These are phyloP conservation scores for Lytechinus variegatus DNA, from an alignment of 35 echinoderm and acorn worm genomes.

Conservation along the genomic window DNA sequence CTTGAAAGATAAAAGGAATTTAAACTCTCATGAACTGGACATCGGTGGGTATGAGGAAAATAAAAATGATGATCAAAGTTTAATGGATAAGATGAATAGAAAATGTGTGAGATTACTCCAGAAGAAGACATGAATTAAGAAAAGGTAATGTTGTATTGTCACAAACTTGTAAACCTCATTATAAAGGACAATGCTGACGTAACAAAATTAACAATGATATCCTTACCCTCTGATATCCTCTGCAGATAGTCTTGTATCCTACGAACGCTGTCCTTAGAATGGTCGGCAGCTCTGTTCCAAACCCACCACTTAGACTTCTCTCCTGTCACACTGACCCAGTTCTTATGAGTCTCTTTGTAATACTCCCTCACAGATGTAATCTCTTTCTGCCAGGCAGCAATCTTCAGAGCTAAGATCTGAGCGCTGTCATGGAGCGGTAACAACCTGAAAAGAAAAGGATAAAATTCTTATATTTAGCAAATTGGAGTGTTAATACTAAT, in stretches of 20 bases:
- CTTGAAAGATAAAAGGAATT: too few species aligned
- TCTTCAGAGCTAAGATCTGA: conserved; percentile 89
- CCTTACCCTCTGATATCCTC: conserved; percentile 91
- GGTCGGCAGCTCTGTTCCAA: conserved; percentile 74
- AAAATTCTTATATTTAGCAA: neutral
- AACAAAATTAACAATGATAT: too few species aligned
- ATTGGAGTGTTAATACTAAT: neutral
- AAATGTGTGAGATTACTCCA: too few species aligned
- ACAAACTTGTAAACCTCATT: too few species aligned
- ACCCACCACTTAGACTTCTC: conserved; percentile 99
- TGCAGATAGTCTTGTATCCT: conserved; percentile 92
- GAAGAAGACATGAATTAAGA: too few species aligned
- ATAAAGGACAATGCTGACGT: too few species aligned
- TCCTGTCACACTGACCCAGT: conserved; percentile 81
- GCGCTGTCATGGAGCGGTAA: conserved; percentile 97
- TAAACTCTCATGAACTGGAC: too few species aligned
- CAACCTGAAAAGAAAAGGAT: conserved; percentile 56
- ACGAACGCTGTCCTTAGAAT: conserved; percentile 83
- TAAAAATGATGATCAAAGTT: too few species aligned
- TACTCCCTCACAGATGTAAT: conserved; percentile 89
- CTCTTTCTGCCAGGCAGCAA: conserved; percentile 98
- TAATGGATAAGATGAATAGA: too few species aligned
- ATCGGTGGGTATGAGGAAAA: too few species aligned
- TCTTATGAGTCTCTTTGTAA: conserved; percentile 93
- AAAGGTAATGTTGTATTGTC: too few species aligned